Conservation (phyloP, 2,797 vertebrate genomes). For the Pantherophis vulpinus region DNA sequence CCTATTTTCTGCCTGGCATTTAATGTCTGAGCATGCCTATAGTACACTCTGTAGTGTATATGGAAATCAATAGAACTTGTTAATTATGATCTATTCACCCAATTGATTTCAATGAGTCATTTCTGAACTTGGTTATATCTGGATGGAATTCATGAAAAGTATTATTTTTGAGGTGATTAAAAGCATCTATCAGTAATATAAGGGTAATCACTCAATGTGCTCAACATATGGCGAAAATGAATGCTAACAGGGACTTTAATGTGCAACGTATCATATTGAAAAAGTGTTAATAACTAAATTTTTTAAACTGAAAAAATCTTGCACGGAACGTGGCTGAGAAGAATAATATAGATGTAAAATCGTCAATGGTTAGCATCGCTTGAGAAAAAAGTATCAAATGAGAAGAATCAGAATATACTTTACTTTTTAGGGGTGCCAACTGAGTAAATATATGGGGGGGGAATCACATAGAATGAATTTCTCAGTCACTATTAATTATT, state of each 20-base stretch:
- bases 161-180: background rate
- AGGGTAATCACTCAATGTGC: background rate
- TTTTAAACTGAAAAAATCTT: background rate
- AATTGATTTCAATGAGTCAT: background rate
- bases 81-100: background rate
- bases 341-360: background rate
- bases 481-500: background rate
- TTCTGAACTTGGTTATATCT: background rate
- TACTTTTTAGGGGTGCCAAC: background rate
- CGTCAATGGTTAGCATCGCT: too few species aligned
- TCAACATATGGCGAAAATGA: background rate
- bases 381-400: background rate
- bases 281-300: background rate
- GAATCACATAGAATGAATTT: background rate
- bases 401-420: background rate
- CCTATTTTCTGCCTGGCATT: background rate
- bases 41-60: background rate
- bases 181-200: background rate
- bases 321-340: background rate
- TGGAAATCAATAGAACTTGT: background rate
- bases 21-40: background rate
- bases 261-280: background rate
- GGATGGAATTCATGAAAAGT: background rate
- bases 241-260: background rate
- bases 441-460: background rate